phyloP scores from a whole-genome alignment of 2,113 vertebrate genomes.

The Dasyurus viverrinus region DNA sequence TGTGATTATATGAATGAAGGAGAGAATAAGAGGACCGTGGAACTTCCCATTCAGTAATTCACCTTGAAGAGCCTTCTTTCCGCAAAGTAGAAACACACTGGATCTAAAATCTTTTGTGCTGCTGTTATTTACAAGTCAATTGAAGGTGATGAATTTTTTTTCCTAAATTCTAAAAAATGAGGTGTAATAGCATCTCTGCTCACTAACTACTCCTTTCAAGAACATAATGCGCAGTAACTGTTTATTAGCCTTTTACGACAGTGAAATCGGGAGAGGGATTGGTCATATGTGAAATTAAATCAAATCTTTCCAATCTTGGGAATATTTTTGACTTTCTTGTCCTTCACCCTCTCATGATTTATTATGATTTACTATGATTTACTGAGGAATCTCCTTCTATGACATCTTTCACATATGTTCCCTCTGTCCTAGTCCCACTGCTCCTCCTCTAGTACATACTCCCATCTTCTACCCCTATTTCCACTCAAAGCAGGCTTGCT shows the following conservation, averaged over 20 bases:
- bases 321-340: background rate
- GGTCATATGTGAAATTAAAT: constrained; percentile 1
- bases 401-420: background rate
- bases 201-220: background rate
- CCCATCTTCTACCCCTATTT: no score
- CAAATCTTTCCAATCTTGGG: background rate
- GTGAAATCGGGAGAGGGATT: constrained; percentile 21
- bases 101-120: background rate
- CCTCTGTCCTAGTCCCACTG: background rate
- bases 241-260: constrained; percentile 2
- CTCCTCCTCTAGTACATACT: background rate
- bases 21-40: background rate
- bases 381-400: background rate
- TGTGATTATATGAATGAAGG: background rate
- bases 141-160: background rate
- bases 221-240: background rate
- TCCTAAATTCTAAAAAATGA: background rate
- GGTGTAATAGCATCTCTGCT: no score
- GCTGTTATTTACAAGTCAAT: background rate
- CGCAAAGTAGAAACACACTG: background rate
- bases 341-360: background rate
- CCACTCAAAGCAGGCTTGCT: no score
- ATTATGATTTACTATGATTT: background rate
- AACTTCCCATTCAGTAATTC: constrained; percentile 29
- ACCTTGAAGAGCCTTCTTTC: background rate